Evolutionary conservation across 2,113 vertebrate genomes (phyloP).

Genomic region (Plecotus auritus): DNA sequence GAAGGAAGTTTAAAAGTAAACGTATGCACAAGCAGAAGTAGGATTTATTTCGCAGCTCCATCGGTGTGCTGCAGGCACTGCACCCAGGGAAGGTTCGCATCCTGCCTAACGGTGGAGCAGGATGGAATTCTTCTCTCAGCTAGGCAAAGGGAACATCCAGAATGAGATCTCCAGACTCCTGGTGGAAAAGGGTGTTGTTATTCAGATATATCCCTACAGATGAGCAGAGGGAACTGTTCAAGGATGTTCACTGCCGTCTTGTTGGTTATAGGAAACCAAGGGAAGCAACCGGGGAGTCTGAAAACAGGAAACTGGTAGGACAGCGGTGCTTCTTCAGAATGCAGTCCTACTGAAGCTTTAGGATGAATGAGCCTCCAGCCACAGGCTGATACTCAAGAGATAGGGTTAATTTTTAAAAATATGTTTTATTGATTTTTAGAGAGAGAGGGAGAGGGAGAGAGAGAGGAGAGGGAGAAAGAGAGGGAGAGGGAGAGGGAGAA

Average conservation of each 20-base stretch:
- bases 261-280: not conserved
- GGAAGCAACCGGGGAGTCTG: not conserved
- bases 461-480: too few relatives aligned
- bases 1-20: constrained; percentile 25
- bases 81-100: not conserved
- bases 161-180: not conserved
- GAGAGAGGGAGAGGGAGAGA: too few relatives aligned
- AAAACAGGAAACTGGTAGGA: not conserved
- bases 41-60: not conserved
- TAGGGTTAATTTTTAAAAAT: not conserved
- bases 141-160: not conserved
- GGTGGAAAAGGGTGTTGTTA: not conserved
- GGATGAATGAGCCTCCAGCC: not conserved
- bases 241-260: not conserved
- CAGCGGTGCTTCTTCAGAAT: not conserved
- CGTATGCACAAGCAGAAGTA: not conserved
- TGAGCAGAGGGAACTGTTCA: not conserved
- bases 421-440: too few relatives aligned
- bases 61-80: not conserved
- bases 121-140: not conserved
- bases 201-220: not conserved
- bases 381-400: not conserved
- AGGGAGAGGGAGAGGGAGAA: too few relatives aligned
- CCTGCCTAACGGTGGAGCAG: not conserved
- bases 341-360: not conserved